Percentiles rank a stretch among this genome's conserved stretches.
These are phyloP conservation scores for Bursaphelenchus mucronatus DNA, from an alignment of 1,140 invertebrate genomes.

Conservation along the genomic window DNA sequence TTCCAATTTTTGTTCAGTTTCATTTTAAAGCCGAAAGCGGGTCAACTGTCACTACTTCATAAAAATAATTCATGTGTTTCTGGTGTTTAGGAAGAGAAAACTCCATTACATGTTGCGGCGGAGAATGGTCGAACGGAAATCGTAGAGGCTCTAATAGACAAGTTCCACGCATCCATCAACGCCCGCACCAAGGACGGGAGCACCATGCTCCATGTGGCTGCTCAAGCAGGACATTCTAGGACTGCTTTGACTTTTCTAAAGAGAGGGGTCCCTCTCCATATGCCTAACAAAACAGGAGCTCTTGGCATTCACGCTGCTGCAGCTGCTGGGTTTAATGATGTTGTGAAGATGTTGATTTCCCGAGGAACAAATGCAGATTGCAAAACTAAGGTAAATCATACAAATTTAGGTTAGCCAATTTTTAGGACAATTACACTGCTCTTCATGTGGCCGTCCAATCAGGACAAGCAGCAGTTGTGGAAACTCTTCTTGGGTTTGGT, in stretches of 20 bases:
- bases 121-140: conserved; percentile 89
- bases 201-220: conserved; percentile 95
- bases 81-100: conserved; percentile 71
- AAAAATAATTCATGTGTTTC: conserved; percentile 22
- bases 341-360: conserved; percentile 88
- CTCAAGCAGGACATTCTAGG: conserved; percentile 83
- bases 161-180: conserved; percentile 72
- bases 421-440: conserved; percentile 94
- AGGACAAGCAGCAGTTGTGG: conserved; percentile 88
- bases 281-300: conserved; percentile 82
- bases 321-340: conserved; percentile 80
- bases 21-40: too few species aligned
- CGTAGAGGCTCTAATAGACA: conserved; percentile 91
- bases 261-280: conserved; percentile 96
- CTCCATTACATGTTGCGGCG: conserved; percentile 91
- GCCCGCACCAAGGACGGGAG: conserved; percentile 73
- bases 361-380: conserved; percentile 93
- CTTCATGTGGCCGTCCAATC: conserved; percentile 95
- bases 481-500: conserved; percentile 88
- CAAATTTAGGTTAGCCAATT: conserved; percentile 19
- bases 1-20: too few species aligned
- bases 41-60: too few species aligned
- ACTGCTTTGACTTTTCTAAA: conserved; percentile 97
- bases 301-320: conserved; percentile 65
- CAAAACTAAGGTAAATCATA: conserved; percentile 76